These are phyloP conservation scores for Podotricha telesiphe DNA, from an alignment of 2,888 invertebrate genomes.

Conservation along the genomic window DNA sequence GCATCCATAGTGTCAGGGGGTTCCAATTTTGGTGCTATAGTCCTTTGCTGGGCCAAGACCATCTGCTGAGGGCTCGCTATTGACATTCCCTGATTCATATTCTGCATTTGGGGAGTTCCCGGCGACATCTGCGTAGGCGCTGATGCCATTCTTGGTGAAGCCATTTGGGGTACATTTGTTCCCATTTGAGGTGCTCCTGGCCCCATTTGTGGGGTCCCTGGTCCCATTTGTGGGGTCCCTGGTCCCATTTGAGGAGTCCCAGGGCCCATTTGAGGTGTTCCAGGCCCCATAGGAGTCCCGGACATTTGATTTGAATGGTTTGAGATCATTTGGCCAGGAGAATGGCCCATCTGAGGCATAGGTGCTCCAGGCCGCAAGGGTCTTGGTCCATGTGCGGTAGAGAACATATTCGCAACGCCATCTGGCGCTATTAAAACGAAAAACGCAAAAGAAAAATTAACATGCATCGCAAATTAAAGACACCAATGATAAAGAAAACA, in stretches of 20 bases:
- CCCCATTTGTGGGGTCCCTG: slow-evolving; percentile 56
- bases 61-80: slow-evolving; percentile 71
- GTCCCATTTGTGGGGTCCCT: slow-evolving; percentile 58
- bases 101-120: slow-evolving; percentile 74
- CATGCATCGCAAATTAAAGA: slow-evolving; percentile 63
- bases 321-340: slow-evolving; percentile 57
- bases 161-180: slow-evolving; percentile 69
- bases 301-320: slow-evolving; percentile 42
- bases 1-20: slow-evolving; percentile 84
- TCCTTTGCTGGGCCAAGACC: slow-evolving; percentile 70
- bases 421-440: slow-evolving; percentile 72
- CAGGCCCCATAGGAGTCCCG: slow-evolving; percentile 51
- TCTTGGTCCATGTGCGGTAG: slow-evolving; percentile 70
- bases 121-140: slow-evolving; percentile 77
- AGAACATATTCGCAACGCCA: slow-evolving; percentile 78
- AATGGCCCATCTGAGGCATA: slow-evolving; percentile 61
- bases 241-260: slow-evolving; percentile 63
- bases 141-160: slow-evolving; percentile 73
- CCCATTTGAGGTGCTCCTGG: slow-evolving; percentile 58
- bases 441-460: slow-evolving; percentile 70
- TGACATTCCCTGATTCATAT: slow-evolving; percentile 71
- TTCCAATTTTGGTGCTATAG: slow-evolving; percentile 84
- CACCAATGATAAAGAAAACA: slow-evolving; percentile 47
- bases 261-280: slow-evolving; percentile 62
- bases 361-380: slow-evolving; percentile 67